Evolutionary conservation across 2,888 invertebrate species (phyloP), one percentile per base, ranked within the genome.

Genomic region (Peribatodes rhomboidaria): DNA sequence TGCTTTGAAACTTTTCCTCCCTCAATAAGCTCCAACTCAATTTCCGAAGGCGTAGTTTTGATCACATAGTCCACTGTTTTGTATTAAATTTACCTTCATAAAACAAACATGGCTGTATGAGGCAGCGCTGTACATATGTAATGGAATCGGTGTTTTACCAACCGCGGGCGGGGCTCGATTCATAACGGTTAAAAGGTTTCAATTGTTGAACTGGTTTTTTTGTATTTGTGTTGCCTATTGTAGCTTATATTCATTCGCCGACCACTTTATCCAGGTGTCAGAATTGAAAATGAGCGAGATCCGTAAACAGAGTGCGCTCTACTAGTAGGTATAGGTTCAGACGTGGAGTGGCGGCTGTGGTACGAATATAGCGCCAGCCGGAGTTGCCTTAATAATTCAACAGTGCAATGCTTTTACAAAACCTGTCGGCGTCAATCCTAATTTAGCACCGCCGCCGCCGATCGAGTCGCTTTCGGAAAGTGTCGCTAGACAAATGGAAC

Each of bases 321-420:
- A 74, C 77, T 73, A 69, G 76, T 73, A 74, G 72, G 74, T 81
- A 77, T 79, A 77, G 76, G 80, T 73, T 72, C 79, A 80, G 82
- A 84, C 79, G 82, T 77, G 81, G 83, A 79, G 80, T 76, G 81
- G 80, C 80, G 78, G 81, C 80, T 78, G 79, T 80, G 76, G 86
- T 86, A 88, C 92, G 84, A 82, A 91, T 91, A 92, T 92, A 92
- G 89, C 83, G 80, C 84, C 86, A 87, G 84, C 80, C 90, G 74
- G 88, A 88, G 89, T 83, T 84, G 85, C 87, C 90, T 92, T 91
- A 92, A 93, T 92, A 92, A 93, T 93, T 93, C 91, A 93, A 92
- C 92, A 92, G 86, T 90, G 92, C 92, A 92, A 93, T 93, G 92
- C 92, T 93, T 92, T 93, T 92, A 93, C 92, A 92, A 91, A 92